Evolutionary conservation across 2,888 invertebrate genomes (phyloP).

Genomic region (Proisotoma minuta): DNA sequence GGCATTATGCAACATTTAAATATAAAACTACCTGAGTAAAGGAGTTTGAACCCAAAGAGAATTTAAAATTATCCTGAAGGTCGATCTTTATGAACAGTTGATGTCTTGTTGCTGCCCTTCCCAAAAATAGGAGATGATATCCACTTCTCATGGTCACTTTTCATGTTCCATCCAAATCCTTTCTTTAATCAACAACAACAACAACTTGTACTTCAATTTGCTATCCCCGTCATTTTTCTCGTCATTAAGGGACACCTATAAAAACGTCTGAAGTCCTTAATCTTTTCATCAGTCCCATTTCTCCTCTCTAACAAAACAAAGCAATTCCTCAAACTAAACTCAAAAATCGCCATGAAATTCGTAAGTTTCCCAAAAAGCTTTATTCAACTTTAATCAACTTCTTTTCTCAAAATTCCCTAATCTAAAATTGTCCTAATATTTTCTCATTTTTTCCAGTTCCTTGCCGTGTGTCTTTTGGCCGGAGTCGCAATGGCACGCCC

Average conservation of each 20-base stretch:
- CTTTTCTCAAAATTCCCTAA: no score
- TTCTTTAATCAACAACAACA: no score
- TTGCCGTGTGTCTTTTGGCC: slow-evolving; percentile 17
- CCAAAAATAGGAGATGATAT: no score
- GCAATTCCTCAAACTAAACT: background rate
- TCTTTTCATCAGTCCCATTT: background rate
- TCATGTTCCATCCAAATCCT: background rate
- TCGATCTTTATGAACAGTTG: no score
- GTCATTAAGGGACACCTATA: background rate
- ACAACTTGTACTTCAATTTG: background rate
- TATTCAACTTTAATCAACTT: background rate
- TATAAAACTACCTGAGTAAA: no score
- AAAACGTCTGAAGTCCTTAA: background rate
- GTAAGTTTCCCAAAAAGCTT: background rate
- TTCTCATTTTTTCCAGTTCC: slow-evolving; percentile 21
- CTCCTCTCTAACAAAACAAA: background rate
- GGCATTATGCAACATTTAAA: no score
- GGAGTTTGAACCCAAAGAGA: no score
- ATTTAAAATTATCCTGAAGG: no score
- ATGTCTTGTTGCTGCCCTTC: no score
- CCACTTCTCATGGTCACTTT: background rate
- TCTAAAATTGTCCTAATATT: no score
- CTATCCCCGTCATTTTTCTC: background rate
- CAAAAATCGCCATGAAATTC: slow-evolving; percentile 11
- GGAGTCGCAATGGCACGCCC: slow-evolving; percentile 8